These are phyloP conservation scores for Fregata magnificens DNA, from an alignment of 2,113 vertebrate genomes.

Conservation along the genomic window DNA sequence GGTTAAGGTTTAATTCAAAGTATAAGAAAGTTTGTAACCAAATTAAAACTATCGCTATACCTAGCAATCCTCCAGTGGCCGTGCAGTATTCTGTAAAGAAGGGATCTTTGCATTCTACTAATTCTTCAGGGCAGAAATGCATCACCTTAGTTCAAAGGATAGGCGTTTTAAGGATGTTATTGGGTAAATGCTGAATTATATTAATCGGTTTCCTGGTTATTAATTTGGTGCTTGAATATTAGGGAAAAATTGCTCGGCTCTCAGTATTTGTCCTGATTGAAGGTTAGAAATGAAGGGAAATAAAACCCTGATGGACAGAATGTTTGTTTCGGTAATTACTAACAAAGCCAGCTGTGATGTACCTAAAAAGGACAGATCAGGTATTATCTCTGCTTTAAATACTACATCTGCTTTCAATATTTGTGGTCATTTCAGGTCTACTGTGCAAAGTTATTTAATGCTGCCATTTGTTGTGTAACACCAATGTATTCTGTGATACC, in stretches of 20 bases:
- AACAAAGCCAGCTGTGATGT: neutral
- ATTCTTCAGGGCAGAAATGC: neutral
- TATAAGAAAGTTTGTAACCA: neutral
- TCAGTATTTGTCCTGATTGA: neutral
- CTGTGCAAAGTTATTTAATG: slow-evolving; percentile 21
- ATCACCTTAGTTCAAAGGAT: neutral
- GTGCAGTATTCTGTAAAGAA: neutral
- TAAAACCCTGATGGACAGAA: neutral
- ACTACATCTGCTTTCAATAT: slow-evolving; percentile 59
- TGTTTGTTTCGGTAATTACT: slow-evolving; percentile 43
- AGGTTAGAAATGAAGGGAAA: neutral
- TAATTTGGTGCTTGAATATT: neutral
- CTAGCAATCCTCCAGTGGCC: neutral
- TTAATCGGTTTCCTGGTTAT: neutral
- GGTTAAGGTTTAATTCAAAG: neutral
- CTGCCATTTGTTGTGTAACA: slow-evolving; percentile 46
- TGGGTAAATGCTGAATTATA: neutral
- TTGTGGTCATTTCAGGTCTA: slow-evolving; percentile 37
- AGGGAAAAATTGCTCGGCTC: neutral
- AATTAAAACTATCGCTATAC: neutral
- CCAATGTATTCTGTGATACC: slow-evolving; percentile 32
- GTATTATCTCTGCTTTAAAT: neutral
- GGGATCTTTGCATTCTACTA: neutral
- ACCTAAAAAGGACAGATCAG: slow-evolving; percentile 19
- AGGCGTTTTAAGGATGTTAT: neutral